Evolutionary conservation across 2,113 vertebrate genomes (phyloP), one percentile per base, ranked within the genome.

Genomic region (Dasypus novemcinctus): DNA sequence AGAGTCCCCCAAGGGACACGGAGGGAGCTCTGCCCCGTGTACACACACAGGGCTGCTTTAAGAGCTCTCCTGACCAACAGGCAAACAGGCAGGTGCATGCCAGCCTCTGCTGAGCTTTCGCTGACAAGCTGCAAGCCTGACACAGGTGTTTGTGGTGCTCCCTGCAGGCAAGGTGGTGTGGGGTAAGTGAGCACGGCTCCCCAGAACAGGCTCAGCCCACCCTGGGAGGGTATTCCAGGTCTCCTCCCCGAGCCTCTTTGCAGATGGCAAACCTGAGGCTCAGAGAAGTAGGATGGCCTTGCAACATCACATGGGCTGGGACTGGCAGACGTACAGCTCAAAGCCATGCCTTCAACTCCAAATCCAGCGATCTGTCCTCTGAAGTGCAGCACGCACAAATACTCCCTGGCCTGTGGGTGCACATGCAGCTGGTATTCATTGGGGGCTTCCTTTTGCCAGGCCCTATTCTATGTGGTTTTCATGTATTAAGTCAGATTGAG

Each of bases 341-440:
- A 71, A 85, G 33, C 4, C 14, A 2, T 0, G 61, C 13, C 71
- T 41, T 64, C 74, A 6, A 61, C 7, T 57, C 66, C 59, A 59
- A 7, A 36, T 36, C 46, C 63, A 69, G 21, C 0, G 7, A 9
- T 5, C n/a, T 59, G 49, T 68, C 54, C 52, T 11, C 49, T 7
- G 31, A 81, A 59, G 4, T 8, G 31, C 27, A 6, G 29, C 2
- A 0, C 3, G 7, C 25, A 57, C 72, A 36, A 12, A 0, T 18
- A 17, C 71, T 79, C 68, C 21, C 41, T 15, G 1, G 64, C 27
- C 4, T 9, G 0, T 7, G 38, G 54, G 72, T 14, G 31, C 66
- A 0, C 2, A 0, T 33, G 15, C 20, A n/a, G 23, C 46, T 29
- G 25, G 46, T 4, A 4, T 14, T 4, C 7, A 4, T 25, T 5